These are phyloP conservation scores for Lepisosteus oculatus DNA, from an alignment of 2,113 vertebrate genomes.

Conservation along the genomic window DNA sequence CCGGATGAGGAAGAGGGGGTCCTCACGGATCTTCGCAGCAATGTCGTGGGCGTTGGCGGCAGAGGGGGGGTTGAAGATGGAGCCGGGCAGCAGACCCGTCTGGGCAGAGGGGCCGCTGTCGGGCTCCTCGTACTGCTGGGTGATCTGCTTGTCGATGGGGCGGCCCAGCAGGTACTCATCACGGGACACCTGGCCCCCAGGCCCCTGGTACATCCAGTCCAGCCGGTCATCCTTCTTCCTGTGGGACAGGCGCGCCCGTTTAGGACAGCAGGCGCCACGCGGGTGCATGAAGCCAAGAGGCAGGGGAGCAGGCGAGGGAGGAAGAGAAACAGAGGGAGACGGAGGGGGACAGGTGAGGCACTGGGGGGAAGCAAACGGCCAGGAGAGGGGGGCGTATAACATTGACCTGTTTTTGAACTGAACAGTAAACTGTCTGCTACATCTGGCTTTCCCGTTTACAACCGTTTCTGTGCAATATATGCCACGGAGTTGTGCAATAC, in stretches of 20 bases:
- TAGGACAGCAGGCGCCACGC: no score
- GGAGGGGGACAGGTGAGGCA: neutral
- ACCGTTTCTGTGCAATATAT: no score
- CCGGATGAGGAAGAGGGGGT: conserved; percentile 93
- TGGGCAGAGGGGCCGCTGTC: conserved; percentile 80
- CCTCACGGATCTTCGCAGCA: conserved; percentile 93
- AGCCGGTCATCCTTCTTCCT: conserved; percentile 92
- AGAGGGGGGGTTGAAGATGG: conserved; percentile 76
- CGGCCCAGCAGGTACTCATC: conserved; percentile 94
- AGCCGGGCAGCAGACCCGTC: conserved; percentile 86
- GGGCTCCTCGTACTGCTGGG: conserved; percentile 79
- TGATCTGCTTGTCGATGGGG: conserved; percentile 88
- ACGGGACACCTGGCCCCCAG: conserved; percentile 84
- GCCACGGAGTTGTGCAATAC: no score
- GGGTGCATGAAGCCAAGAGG: neutral
- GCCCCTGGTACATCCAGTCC: conserved; percentile 99
- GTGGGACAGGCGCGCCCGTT: neutral
- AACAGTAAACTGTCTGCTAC: no score
- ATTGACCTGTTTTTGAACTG: no score
- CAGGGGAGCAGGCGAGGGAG: neutral
- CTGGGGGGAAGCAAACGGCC: neutral
- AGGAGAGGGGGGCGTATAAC: no score
- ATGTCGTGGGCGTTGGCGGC: conserved; percentile 82
- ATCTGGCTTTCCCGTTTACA: no score
- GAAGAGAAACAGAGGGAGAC: no score